Base-by-base conservation (phyloP, 2,888 invertebrate species). In the Aquatica leii region DNA sequence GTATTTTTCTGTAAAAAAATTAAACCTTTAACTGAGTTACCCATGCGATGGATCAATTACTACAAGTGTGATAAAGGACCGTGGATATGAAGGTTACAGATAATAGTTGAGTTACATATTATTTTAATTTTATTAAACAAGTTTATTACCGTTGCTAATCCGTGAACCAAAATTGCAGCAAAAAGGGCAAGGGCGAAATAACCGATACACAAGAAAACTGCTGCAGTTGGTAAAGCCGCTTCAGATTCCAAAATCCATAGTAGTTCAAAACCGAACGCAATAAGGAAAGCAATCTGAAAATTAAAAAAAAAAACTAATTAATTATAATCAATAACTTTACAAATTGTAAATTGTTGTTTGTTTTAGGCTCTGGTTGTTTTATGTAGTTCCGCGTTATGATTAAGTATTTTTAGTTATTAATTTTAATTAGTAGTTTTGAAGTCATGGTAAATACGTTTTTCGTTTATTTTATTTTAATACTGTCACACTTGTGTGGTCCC, bases 231-330 rank as follows among this genome's bases (percentile, higher is more conserved):
- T 56, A 84, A 76, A 51, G 81, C 75, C 56, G 77, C 79, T 71
- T 80, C 78, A 53, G 83, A 81, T 70, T 83, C 80, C 65, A 84
- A 78, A 55, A 82, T 81, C 84, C 84, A 84, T 81, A 84, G 78
- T 54, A 84, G 70, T 71, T 85, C 84, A 68, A 85, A 83, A 31
- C 83, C 82, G 71, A 85, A 84, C 6, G 84, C 84, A 65, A 84
- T 83, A 66, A 84, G 76, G 73, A 84, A 84, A 34, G 83, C 83
- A 37, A 84, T 83, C 85, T 85, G 81, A n/a, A 24, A 24, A 24
- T 4, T 24, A 4, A 24, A 81, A 81, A 61, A 70, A 60, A 71
- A 71, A 61, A 70, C n/a, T 24, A 24, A 2, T 37, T 20, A 18
- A 54, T 17, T 20, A 43, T 1, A 55, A 12, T 52, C 35, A 37